Base-by-base conservation (phyloP, 1,140 invertebrate genomes). In the Holotrichia oblita region DNA sequence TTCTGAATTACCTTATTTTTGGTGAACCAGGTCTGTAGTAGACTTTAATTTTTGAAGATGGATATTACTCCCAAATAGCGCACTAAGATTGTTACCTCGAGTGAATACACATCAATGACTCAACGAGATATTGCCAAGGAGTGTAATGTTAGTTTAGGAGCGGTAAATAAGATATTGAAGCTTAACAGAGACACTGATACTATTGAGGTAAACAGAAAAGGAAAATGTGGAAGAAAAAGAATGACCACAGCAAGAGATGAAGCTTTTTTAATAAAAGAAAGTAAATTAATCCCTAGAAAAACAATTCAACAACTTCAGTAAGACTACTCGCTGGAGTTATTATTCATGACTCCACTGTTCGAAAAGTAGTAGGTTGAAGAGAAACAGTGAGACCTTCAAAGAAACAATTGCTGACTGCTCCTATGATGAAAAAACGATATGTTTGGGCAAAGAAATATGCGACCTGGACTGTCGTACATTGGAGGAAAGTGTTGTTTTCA, bases 231-330 rank as follows among this genome's bases (percentile, higher is more conserved):
- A 17, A 61, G 59, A 61, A 17, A 61, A 20, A 20, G 17, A 8
- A 61, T 4, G 59, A 20, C 59, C 6, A 61, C 59, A n/a, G 1
- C 59, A 61, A 61, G n/a, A 61, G 59, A 61, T 61, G 59, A 61
- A 20, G 20, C 7, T 17, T 61, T n/a, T 61, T 6, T 48, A 1
- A 10, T 20, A 61, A 17, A 14, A 61, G 42, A 44, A 44, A 44
- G 42, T 44, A 44, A 14, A 44, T 44, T 44, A 61, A 61, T 6
- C 17, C 7, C 59, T 20, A 61, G n/a, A 61, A 61, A 22, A 61
- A 61, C 0, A 61, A 61, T 0, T 8, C 59, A 61, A 61, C 9
- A 22, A 8, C 20, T 59, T 14, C 55, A n/a, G 17, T 14, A 59
- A 59, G 6, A 59, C 55, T 59, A n/a, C 55, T 4, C 12, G 55